Percentiles rank a stretch among this genome's conserved stretches.
Evolutionary conservation across 2,797 vertebrate genomes (phyloP).

Genomic region (Lycodopsis pacificus): DNA sequence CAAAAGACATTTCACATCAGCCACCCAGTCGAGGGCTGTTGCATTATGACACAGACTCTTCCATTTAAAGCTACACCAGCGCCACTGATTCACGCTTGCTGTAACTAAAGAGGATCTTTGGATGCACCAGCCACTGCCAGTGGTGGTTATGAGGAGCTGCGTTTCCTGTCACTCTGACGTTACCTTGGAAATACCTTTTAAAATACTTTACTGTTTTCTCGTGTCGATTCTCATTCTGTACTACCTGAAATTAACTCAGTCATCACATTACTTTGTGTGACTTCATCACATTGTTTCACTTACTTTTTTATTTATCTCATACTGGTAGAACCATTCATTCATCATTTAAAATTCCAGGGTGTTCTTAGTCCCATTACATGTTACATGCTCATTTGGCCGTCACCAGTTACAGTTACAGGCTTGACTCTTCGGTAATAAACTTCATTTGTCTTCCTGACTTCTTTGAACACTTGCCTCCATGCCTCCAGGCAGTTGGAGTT

Average conservation of each 20-base stretch:
- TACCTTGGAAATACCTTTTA: not conserved
- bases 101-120: not conserved
- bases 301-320: not conserved
- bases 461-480: conserved; percentile 82
- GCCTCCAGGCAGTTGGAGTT: conserved; percentile 91
- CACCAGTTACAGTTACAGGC: conserved; percentile 11
- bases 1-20: not conserved
- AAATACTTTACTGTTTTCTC: not conserved
- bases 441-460: conserved; percentile 57
- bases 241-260: not conserved
- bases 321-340: not conserved
- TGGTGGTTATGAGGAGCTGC: not conserved
- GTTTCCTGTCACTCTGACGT: not conserved
- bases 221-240: not conserved
- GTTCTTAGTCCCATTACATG: not conserved
- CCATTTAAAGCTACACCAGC: not conserved
- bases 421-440: conserved; percentile 63
- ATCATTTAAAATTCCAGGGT: not conserved
- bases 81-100: not conserved
- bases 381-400: conserved; percentile 12
- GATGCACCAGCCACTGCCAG: not conserved
- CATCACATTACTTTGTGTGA: not conserved
- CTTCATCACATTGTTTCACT: not conserved
- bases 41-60: not conserved
- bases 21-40: not conserved